A percentile compares a stretch with the other conserved stretches of the same genome.
phyloP scores from a whole-genome alignment of 2,888 invertebrate genomes.

The Leptopterna dolabrata region DNA sequence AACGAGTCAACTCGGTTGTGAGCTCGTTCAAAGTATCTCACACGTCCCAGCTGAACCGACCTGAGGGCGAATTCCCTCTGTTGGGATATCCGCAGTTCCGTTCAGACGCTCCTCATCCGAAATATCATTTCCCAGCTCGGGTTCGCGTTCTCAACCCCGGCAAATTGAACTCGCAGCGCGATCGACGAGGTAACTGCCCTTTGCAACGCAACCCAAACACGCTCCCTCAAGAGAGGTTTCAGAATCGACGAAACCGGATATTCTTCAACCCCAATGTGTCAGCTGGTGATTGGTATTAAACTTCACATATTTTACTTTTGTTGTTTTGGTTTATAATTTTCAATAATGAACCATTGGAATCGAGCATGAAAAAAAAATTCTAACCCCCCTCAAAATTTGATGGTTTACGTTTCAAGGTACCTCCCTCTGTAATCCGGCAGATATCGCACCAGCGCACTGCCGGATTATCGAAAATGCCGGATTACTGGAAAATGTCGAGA shows the following conservation, averaged over 20 bases:
- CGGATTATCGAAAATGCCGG: too few relatives aligned
- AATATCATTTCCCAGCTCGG: background rate
- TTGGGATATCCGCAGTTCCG: background rate
- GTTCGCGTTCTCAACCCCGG: background rate
- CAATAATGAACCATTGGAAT: too few relatives aligned
- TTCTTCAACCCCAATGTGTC: conserved; percentile 13
- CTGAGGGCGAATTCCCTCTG: background rate
- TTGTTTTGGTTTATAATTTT: background rate
- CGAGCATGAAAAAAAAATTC: too few relatives aligned
- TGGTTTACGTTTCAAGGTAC: too few relatives aligned
- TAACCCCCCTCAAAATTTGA: too few relatives aligned
- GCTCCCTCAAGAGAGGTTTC: background rate
- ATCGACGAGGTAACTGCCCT: background rate
- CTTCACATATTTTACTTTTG: background rate
- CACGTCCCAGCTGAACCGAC: background rate
- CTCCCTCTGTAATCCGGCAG: too few relatives aligned
- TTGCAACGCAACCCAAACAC: background rate
- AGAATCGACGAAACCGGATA: background rate
- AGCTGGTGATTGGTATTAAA: conserved; percentile 8
- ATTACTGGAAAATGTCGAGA: too few relatives aligned
- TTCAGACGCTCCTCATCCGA: background rate
- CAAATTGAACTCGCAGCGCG: background rate
- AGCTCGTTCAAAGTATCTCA: background rate
- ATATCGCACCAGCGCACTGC: too few relatives aligned
- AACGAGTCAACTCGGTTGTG: background rate